phyloP scores from a whole-genome alignment of 2,888 invertebrate genomes.

The Coenonympha arcania region DNA sequence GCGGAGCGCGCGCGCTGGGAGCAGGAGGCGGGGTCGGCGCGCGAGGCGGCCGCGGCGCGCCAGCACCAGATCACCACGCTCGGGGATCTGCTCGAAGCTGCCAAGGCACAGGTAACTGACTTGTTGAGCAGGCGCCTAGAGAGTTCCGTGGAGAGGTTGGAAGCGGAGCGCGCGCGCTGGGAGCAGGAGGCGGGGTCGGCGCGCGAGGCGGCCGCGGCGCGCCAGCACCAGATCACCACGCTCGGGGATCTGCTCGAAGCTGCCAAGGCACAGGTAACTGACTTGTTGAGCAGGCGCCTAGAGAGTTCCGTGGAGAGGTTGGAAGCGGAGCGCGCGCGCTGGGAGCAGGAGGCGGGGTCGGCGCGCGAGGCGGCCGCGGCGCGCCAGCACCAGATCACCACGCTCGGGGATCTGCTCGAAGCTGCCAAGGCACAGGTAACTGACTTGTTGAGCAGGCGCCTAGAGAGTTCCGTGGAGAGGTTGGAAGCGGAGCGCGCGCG shows the following conservation, averaged over 20 bases:
- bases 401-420: conserved; percentile 84
- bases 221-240: conserved; percentile 85
- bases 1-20: conserved; percentile 84
- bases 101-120: conserved; percentile 88
- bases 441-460: no score
- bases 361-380: conserved; percentile 83
- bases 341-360: conserved; percentile 81
- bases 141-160: conserved; percentile 81
- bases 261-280: conserved; percentile 85
- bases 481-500: conserved; percentile 82
- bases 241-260: conserved; percentile 85
- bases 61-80: conserved; percentile 86
- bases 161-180: conserved; percentile 81
- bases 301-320: conserved; percentile 84
- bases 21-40: conserved; percentile 79
- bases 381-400: conserved; percentile 84
- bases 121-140: conserved; percentile 77
- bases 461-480: conserved; percentile 84
- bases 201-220: conserved; percentile 82
- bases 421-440: conserved; percentile 87
- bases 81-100: conserved; percentile 85
- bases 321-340: conserved; percentile 81
- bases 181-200: conserved; percentile 82
- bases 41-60: conserved; percentile 82
- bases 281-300: conserved; percentile 62